Percentiles rank a stretch among this genome's conserved stretches.
These are phyloP conservation scores for Oceanites oceanicus DNA, from an alignment of 2,113 vertebrate species.

Conservation along the genomic window DNA sequence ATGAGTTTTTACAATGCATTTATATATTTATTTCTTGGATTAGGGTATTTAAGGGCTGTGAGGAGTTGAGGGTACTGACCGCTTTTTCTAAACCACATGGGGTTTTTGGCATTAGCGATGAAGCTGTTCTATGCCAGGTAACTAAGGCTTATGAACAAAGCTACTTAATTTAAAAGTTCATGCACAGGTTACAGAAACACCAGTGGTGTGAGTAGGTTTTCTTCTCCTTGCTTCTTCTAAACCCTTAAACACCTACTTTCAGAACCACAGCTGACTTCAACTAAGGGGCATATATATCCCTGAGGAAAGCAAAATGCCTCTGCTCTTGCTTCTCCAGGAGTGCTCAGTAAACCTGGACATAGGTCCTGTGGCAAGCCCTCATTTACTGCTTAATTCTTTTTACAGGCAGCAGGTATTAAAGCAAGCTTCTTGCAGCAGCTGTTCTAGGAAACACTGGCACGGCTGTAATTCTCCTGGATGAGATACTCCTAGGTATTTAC, in stretches of 20 bases:
- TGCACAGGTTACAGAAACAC: constrained; percentile 5
- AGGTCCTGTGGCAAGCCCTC: background rate
- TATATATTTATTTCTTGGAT: constrained; percentile 53
- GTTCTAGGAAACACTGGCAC: constrained; percentile 11
- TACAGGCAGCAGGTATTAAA: constrained; percentile 49
- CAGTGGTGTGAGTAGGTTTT: background rate
- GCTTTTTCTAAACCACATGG: constrained; percentile 7
- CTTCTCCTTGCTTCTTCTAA: background rate
- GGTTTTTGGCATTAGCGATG: background rate
- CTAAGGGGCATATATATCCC: background rate
- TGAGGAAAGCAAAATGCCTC: background rate
- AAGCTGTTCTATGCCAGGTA: constrained; percentile 14
- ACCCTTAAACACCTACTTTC: background rate
- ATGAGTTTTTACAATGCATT: background rate
- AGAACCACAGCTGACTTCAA: background rate
- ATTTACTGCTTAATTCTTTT: constrained; percentile 11
- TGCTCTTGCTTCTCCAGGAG: background rate
- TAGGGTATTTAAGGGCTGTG: background rate
- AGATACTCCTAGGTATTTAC: constrained; percentile 5
- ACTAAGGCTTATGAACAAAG: constrained; percentile 12
- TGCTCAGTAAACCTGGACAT: background rate
- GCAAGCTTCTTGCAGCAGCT: background rate
- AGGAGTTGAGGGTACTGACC: background rate
- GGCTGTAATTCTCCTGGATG: background rate
- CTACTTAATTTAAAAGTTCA: constrained; percentile 36